A percentile compares a stretch with the other conserved stretches of the same genome.
Evolutionary conservation across 2,113 vertebrate genomes (phyloP).

Genomic region (Cygnus buccinator): DNA sequence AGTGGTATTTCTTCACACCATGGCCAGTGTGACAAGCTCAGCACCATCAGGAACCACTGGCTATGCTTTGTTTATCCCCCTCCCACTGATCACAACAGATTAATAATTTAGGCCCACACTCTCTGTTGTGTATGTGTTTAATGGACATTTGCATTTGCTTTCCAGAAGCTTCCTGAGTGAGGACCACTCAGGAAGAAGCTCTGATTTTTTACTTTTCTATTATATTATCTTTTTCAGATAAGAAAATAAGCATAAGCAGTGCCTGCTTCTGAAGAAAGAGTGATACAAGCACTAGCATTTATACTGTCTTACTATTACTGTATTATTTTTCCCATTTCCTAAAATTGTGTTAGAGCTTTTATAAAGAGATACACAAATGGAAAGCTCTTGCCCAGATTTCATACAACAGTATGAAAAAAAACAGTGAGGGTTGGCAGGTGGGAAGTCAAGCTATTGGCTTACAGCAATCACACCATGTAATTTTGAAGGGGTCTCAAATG

Average conservation of each 20-base stretch:
- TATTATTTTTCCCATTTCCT: not conserved
- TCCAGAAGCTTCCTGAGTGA: not conserved
- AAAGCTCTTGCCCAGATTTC: not conserved
- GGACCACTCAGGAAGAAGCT: not conserved
- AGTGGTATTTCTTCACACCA: constrained; percentile 6
- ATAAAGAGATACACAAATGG: not conserved
- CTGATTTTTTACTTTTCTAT: not conserved
- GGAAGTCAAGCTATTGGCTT: not conserved
- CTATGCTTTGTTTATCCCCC: not conserved
- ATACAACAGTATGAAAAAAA: not conserved
- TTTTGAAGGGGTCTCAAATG: not conserved
- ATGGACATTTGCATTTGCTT: not conserved
- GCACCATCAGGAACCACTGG: not conserved
- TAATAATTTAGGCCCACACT: constrained; percentile 6
- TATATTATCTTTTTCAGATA: not conserved
- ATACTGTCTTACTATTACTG: not conserved
- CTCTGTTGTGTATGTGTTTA: not conserved
- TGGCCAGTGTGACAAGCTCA: not conserved
- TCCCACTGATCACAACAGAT: not conserved
- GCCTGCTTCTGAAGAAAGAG: not conserved
- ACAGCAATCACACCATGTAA: not conserved
- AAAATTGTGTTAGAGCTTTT: not conserved
- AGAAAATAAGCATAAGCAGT: not conserved
- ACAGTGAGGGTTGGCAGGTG: not conserved
- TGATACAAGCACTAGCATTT: not conserved